A percentile compares a stretch with the other conserved stretches of the same genome.
Evolutionary conservation across 2,113 vertebrate species (phyloP).

Genomic region (Meles meles): DNA sequence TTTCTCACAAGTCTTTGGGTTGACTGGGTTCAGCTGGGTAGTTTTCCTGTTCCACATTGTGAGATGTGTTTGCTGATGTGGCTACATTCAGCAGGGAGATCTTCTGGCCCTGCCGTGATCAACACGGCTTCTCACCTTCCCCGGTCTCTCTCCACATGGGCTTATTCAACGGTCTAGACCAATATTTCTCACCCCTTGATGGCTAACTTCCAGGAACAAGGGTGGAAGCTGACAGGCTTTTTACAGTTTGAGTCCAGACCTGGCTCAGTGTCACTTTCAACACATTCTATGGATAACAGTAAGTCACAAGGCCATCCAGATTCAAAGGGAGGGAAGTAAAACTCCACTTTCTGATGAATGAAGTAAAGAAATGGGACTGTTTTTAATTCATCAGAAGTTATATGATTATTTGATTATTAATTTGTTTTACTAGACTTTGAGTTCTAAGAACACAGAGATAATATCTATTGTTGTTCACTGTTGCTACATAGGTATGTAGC

Average conservation of each 20-base stretch:
- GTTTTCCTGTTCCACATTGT: not conserved
- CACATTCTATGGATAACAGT: not conserved
- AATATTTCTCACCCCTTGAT: not conserved
- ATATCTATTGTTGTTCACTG: not conserved
- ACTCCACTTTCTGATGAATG: not conserved
- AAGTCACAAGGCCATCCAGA: not conserved
- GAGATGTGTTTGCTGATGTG: not conserved
- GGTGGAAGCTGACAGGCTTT: not conserved
- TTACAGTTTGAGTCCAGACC: not conserved
- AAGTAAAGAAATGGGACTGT: not conserved
- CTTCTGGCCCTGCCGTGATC: not conserved
- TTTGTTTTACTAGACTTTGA: not conserved
- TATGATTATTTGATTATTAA: not conserved
- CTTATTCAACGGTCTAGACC: not conserved
- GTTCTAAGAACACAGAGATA: not conserved
- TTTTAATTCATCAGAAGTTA: not conserved
- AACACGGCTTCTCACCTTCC: not conserved
- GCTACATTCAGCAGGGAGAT: not conserved
- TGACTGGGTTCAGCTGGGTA: not conserved
- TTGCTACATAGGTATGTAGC: not conserved
- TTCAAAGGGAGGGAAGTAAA: not conserved
- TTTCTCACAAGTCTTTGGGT: not conserved
- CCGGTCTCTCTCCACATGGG: not conserved
- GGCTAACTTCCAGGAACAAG: not conserved
- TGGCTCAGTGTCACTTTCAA: not conserved